A percentile compares a stretch with the other conserved stretches of the same genome.
Evolutionary conservation across 1,140 invertebrate species (phyloP).

Genomic region (Spodoptera frugiperda): DNA sequence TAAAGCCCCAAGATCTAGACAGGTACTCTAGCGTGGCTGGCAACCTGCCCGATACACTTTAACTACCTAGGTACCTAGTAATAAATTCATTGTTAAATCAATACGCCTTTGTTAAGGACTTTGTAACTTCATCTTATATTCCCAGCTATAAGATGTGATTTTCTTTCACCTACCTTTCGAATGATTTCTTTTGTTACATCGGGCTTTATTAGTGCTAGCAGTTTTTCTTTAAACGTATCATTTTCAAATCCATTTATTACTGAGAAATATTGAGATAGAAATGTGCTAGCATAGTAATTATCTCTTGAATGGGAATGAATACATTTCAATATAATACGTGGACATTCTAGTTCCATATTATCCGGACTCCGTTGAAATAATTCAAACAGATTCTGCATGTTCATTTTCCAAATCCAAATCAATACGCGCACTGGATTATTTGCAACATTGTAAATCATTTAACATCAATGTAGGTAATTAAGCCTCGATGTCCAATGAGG

Average conservation of each 20-base stretch:
- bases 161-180: not conserved
- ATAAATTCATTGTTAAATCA: conserved; percentile 26
- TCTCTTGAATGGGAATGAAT: not conserved
- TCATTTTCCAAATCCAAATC: not conserved
- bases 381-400: not conserved
- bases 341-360: too few relatives aligned
- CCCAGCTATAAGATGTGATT: not conserved
- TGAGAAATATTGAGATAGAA: too few relatives aligned
- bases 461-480: conserved; percentile 11
- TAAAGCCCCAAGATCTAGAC: too few relatives aligned
- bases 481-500: not conserved
- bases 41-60: conserved; percentile 4
- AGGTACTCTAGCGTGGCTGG: conserved; percentile 16
- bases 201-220: not conserved
- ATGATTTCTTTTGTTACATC: not conserved
- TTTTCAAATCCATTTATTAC: too few relatives aligned
- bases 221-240: not conserved
- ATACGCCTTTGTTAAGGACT: not conserved
- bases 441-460: conserved; percentile 11
- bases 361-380: not conserved
- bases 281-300: not conserved
- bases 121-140: not conserved
- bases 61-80: conserved; percentile 1
- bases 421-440: not conserved
- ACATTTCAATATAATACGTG: not conserved